Base-by-base conservation (phyloP, 2,888 invertebrate genomes). In the Lymantria dispar region DNA sequence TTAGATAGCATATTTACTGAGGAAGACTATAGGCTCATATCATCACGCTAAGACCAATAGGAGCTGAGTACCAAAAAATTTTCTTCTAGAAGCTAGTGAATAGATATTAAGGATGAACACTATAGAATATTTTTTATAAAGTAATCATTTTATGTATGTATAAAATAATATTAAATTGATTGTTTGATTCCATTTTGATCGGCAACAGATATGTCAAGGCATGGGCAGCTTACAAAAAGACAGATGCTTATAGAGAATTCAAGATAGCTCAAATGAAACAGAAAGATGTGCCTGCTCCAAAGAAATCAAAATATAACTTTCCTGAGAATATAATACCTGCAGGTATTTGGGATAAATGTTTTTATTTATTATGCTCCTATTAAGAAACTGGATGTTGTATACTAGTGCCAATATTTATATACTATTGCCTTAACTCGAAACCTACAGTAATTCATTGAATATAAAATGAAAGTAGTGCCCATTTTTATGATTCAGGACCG, bases 141-240 rank as follows among this genome's bases (percentile, higher is more conserved):
- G 22, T 22, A 22, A 22, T 22, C 22, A 22, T 22, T 22, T 22
- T 22, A 11, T 9, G 11, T 36, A n/a, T 36, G 2, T 11, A 10
- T 36, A 3, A 3, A 3, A 3, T n/a, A 36, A 36, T n/a, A 7
- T 11, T 36, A 11, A n/a, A 11, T 5, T 22, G 22, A 22, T 22
- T 22, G 22, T 22, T 22, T 22, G 22, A 22, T 39, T 13, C 12
- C 15, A 40, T 15, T 8, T 33, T 29, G 1, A n/a, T 39, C 2
- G 42, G 37, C 36, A 7, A 44, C 46, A 92, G 92, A 56, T 92
- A 92, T 70, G 93, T 94, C 51, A 94, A 93, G 73, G 97, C 97
- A 86, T 94, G 96, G 88, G 95, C 95, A 67, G 96, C 96, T 58
- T 97, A 97, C 77, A 97, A 97, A 79, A 96, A 96, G 84, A 97